Evolutionary conservation across 1,140 invertebrate genomes (phyloP).

Genomic region (Lasioglossum albipes): DNA sequence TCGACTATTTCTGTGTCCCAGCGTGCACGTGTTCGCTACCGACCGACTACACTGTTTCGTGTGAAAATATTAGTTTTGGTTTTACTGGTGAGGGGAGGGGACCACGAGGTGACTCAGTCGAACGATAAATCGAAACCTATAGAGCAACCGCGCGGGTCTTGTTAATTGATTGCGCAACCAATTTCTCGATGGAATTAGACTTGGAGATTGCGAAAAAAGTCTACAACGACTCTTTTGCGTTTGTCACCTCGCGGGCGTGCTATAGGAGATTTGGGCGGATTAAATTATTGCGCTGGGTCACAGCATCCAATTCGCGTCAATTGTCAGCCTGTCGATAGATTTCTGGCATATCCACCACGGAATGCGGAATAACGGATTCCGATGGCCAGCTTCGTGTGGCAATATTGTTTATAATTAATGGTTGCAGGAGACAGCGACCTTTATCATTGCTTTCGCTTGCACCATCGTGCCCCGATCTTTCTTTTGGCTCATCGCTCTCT

Average conservation of each 20-base stretch:
- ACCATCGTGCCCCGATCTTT: too few species aligned
- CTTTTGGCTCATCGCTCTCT: too few species aligned
- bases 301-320: not conserved
- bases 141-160: not conserved
- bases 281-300: not conserved
- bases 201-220: conserved; percentile 3
- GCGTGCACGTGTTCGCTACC: not conserved
- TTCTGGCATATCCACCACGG: not conserved
- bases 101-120: not conserved
- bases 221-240: too few species aligned
- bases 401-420: conserved; percentile 3
- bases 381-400: not conserved
- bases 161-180: not conserved
- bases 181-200: not conserved
- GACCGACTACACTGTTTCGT: not conserved
- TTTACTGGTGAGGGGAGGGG: not conserved
- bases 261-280: not conserved
- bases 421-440: conserved; percentile 4
- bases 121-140: not conserved
- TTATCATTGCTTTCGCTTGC: conserved; percentile 38
- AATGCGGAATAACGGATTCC: conserved; percentile 1
- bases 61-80: not conserved
- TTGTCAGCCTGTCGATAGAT: not conserved
- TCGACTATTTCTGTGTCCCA: not conserved
- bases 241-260: not conserved